Base-by-base conservation (phyloP, 2,888 invertebrate genomes). In the Aromia moschata region DNA sequence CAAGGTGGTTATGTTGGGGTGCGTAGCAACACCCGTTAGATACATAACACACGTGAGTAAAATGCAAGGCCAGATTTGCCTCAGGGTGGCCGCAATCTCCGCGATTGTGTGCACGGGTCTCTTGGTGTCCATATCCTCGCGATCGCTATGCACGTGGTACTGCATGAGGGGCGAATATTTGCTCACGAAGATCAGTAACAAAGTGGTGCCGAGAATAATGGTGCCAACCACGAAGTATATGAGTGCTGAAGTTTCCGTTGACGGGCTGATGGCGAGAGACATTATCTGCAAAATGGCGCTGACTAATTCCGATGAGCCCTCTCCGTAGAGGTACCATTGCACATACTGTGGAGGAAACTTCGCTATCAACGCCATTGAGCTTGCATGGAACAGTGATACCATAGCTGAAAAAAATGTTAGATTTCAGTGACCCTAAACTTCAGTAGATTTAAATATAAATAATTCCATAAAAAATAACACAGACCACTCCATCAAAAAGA, bases 311-410 rank as follows among this genome's bases (percentile, higher is more conserved):
- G 62, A 60, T 1, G 56, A 56, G 5, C 68, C 68, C 51, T 68
- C 61, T 1, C 65, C 68, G 5, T 60, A 52, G 1, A 68, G 53
- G 33, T 61, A 63, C 9, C 54, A 58, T 14, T 63, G 62, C 60
- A 62, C 64, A 51, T 60, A 68, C 15, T 30, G 36, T 5, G 45
- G 56, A n/a, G 68, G 68, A 36, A 68, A 66, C 33, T 66, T 64
- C 7, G 65, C 52, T 2, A 63, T 51, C 1, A 68, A 33, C 7
- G 52, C 52, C 12, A 60, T 38, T 2, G 61, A 58, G 14, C 60
- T 60, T 9, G 64, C 59, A 16, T 62, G 57, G 43, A 61, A 64
- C 11, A 66, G 11, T 12, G 61, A 57, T 33, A 58, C 56, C 9
- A 47, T 36, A 37, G 59, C 65, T 66, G 17, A 45, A 60, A 66